Evolutionary conservation across 1,140 invertebrate genomes (phyloP).

Genomic region (Homarus americanus): DNA sequence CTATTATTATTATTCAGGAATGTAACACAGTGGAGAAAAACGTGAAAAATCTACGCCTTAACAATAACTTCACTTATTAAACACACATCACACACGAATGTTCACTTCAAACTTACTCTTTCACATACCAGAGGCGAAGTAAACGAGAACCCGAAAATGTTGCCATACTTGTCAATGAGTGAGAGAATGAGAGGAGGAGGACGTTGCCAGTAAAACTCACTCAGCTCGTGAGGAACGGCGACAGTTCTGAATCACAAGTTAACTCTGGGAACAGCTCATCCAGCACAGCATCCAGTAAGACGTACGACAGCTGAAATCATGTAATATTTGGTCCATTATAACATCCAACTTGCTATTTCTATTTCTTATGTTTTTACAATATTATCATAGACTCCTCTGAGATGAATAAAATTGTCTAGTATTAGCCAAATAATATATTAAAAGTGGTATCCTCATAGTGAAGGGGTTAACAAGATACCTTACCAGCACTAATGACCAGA

Average conservation of each 20-base stretch:
- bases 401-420: no score
- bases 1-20: not conserved
- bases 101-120: not conserved
- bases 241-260: constrained; percentile 36
- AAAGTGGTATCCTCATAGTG: no score
- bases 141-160: not conserved
- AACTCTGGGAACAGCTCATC: constrained; percentile 80
- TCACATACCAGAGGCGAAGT: no score
- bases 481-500: no score
- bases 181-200: not conserved
- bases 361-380: no score
- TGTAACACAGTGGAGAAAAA: not conserved
- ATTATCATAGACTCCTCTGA: no score
- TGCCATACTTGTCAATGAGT: not conserved
- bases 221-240: constrained; percentile 52
- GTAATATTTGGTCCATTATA: not conserved
- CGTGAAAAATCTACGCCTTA: not conserved
- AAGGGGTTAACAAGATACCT: no score
- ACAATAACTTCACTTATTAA: not conserved
- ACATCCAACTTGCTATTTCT: no score
- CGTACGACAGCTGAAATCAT: constrained; percentile 78
- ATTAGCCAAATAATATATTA: no score
- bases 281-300: constrained; percentile 79
- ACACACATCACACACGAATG: not conserved
- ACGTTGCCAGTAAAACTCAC: not conserved